phyloP scores from a whole-genome alignment of 2,888 invertebrate genomes.

The Drosophila pseudotakahashii region DNA sequence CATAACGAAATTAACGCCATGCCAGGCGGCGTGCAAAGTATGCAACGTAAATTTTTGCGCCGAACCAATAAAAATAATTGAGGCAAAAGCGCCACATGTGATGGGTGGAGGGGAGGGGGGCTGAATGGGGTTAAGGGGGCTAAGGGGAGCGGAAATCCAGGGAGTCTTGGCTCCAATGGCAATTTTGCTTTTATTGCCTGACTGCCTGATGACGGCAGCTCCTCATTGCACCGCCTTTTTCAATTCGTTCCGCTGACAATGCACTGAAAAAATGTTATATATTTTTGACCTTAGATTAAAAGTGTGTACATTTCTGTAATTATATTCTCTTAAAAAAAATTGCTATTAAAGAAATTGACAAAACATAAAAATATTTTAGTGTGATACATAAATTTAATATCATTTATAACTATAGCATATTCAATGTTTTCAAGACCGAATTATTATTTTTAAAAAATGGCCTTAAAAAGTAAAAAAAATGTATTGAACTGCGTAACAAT shows the following conservation, averaged over 20 bases:
- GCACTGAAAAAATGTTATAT: neutral
- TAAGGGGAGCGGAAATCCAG: neutral
- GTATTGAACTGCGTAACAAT: too few species aligned
- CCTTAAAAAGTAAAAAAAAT: too few species aligned
- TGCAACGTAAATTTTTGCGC: slow-evolving; percentile 73
- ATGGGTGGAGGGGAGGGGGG: neutral
- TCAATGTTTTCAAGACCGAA: too few species aligned
- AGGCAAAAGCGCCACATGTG: slow-evolving; percentile 58
- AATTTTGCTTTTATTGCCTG: slow-evolving; percentile 70
- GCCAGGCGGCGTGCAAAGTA: slow-evolving; percentile 66
- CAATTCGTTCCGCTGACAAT: slow-evolving; percentile 22
- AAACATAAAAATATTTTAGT: too few species aligned
- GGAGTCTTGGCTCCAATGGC: slow-evolving; percentile 59
- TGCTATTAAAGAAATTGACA: too few species aligned
- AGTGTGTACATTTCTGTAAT: too few species aligned
- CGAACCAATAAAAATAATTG: slow-evolving; percentile 76
- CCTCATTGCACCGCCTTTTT: slow-evolving; percentile 28
- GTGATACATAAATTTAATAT: too few species aligned
- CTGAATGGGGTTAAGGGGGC: neutral
- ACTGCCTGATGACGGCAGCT: slow-evolving; percentile 38
- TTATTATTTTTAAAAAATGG: too few species aligned
- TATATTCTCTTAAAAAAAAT: too few species aligned
- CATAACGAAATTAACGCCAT: slow-evolving; percentile 75
- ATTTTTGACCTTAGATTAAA: too few species aligned
- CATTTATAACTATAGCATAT: too few species aligned